Percentiles rank a stretch among this genome's conserved stretches.
phyloP scores from a whole-genome alignment of 2,797 vertebrate genomes.

The Mycteria americana region DNA sequence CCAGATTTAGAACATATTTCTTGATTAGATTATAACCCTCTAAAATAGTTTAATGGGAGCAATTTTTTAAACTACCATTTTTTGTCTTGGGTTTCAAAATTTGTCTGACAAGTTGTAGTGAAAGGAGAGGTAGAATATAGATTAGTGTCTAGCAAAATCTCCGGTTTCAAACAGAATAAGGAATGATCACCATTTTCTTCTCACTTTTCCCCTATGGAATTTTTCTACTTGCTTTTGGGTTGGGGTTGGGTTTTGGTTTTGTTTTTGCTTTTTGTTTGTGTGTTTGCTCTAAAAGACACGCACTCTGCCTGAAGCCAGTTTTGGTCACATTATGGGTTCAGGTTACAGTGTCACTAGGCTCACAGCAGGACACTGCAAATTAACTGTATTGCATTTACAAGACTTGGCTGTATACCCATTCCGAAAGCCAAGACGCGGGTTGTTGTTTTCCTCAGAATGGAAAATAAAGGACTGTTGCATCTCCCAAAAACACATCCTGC shows the following conservation, averaged over 20 bases:
- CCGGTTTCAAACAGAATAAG: neutral
- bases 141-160: neutral
- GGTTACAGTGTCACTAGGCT: neutral
- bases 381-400: neutral
- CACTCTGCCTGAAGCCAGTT: neutral
- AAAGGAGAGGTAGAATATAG: neutral
- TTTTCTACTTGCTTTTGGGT: neutral
- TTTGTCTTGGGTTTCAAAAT: conserved; percentile 13
- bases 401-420: neutral
- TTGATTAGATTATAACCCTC: neutral
- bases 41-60: neutral
- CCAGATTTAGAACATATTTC: neutral
- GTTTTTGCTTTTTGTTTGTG: neutral
- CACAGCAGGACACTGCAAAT: neutral
- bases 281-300: neutral
- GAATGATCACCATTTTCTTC: neutral
- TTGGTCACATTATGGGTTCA: neutral
- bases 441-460: neutral
- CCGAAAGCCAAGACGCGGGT: neutral
- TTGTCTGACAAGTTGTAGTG: neutral
- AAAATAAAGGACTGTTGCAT: neutral
- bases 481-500: neutral
- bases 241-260: neutral
- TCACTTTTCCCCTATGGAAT: neutral
- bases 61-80: neutral